phyloP scores from a whole-genome alignment of 2,888 invertebrate species.

The Polietes domitor region DNA sequence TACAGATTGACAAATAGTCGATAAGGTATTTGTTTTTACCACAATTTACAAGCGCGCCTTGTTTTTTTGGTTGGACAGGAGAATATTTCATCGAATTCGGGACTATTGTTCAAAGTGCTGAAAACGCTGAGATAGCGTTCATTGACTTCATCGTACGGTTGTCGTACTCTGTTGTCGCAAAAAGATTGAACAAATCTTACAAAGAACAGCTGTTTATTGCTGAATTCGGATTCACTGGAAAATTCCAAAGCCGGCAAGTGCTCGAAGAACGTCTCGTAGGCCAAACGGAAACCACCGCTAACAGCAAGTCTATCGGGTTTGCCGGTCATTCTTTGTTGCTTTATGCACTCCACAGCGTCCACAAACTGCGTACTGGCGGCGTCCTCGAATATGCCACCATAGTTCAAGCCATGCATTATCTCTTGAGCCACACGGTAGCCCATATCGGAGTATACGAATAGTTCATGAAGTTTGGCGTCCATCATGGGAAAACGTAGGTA shows the following conservation, averaged over 20 bases:
- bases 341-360: constrained; percentile 65
- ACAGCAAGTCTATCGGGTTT: too few species aligned
- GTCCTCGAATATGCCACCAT: too few species aligned
- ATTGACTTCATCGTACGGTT: too few species aligned
- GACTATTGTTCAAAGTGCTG: too few species aligned
- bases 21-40: too few species aligned
- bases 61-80: constrained; percentile 72
- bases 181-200: constrained; percentile 71
- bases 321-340: constrained; percentile 70
- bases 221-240: neutral
- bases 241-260: neutral
- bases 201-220: constrained; percentile 67
- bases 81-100: constrained; percentile 67
- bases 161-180: constrained; percentile 67
- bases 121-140: too few species aligned
- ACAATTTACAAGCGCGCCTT: constrained; percentile 70
- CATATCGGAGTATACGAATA: too few species aligned
- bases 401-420: too few species aligned
- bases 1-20: too few species aligned
- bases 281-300: constrained; percentile 70
- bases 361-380: constrained; percentile 66
- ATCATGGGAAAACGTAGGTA: too few species aligned
- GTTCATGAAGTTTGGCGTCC: too few species aligned
- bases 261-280: constrained; percentile 67
- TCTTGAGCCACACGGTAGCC: too few species aligned